Evolutionary conservation across 2,797 vertebrate genomes (phyloP), one percentile per base, ranked within the genome.

Genomic region (Anas bahamensis): DNA sequence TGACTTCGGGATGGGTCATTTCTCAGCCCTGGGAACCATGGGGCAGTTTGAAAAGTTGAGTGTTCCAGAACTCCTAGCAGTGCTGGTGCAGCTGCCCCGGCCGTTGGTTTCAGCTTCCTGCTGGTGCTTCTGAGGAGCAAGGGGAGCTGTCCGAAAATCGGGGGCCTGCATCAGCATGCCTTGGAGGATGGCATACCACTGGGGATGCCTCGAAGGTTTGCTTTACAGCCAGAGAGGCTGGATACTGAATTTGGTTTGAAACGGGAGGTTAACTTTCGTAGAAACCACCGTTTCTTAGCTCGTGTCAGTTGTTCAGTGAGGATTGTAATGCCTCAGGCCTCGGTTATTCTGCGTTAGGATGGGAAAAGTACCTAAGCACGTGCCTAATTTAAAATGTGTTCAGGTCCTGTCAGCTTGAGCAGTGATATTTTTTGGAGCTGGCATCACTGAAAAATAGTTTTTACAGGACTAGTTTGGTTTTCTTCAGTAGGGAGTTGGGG

Each of bases 381-480:
- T 31, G 8, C 39, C 53, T 72, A 17, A 68, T 64, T 71, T 79
- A 55, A 84, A 85, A 4, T 24, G n/a, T 4, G 1, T 44, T 83
- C 29, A 17, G 8, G 17, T 86, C 14, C 14, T 85, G 79, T 61
- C 71, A 26, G 26, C 31, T 89, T 50, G 11, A 80, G 26, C 37
- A 50, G 26, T 42, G 19, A 3, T 42, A 17, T 12, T 33, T 85
- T 48, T 13, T 48, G 76, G 41, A 90, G 63, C 9, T 83, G 65
- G 26, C 57, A 23, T 57, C 55, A n/a, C 61, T 81, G 65, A 59
- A 46, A 77, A 90, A 21, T 41, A 65, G 50, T 35, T 73, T 29
- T 7, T 0, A 2, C 44, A 21, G 46, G 17, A 60, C 26, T 31
- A 42, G 31, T 57, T 77, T 2, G 0, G 0, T 72, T 84, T 83